Base-by-base conservation (phyloP, 2,888 invertebrate genomes). In the Ectemnius cavifrons region DNA sequence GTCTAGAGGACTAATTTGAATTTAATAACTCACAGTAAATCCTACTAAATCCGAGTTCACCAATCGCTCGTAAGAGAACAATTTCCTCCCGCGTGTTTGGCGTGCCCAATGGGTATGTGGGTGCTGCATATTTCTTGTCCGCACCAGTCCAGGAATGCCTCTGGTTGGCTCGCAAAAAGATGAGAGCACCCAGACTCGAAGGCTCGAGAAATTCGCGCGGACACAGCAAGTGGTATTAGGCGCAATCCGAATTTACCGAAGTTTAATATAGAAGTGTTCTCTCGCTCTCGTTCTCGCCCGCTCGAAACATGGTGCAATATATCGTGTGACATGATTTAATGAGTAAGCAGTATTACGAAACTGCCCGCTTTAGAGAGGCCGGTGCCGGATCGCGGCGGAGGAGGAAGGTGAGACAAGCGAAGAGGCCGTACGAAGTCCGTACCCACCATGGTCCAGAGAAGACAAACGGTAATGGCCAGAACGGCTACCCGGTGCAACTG, bases 381-480 rank as follows among this genome's bases (percentile, higher is more conserved):
- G 5, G 52, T 5, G 52, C 3, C 16, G 14, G 52, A 52, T 63
- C 49, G 62, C 62, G 58, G 16, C 47, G 23, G 46, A 59, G 66
- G 61, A 69, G 60, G 49, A 62, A 65, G 62, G 28, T 45, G 52
- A 23, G 13, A 47, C 28, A 58, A 46, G 46, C 45, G 67, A 56
- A 52, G 67, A 71, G 75, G 67, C 75, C 64, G 76, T 71, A 71
- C 71, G 64, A 18, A 46, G 52, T 28, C 61, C 11, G 67, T 62
- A 56, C 58, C 68, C 28, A 76, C 70, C 71, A 75, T 71, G 75
- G 76, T 75, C 67, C 75, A 71, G 76, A 67, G 76, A 77, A 75
- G 76, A 77, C 76, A 77, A 75, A 71, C 75, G 75, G 71, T 77
- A 77, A 75, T 76, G 76, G 75, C 76, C 75, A 71, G 75, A 77